These are phyloP conservation scores for Ecliptopera silaceata DNA, from an alignment of 2,888 invertebrate species.

Conservation along the genomic window DNA sequence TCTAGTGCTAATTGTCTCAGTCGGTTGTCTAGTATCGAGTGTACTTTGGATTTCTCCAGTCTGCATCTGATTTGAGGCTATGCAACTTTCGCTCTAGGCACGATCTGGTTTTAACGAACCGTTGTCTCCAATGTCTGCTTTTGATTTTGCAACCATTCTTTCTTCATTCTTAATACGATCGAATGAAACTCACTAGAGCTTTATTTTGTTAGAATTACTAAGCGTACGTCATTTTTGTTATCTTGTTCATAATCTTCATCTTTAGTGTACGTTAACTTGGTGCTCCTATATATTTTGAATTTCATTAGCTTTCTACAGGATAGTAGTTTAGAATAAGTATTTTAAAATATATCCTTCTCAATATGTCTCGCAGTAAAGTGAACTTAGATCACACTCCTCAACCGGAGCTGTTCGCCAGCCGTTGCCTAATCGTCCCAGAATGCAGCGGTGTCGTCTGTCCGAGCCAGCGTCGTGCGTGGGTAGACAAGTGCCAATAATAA, in stretches of 20 bases:
- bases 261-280: too few relatives aligned
- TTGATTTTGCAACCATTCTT: constrained; percentile 41
- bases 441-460: constrained; percentile 58
- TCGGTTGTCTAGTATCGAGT: constrained; percentile 65
- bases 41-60: constrained; percentile 64
- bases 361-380: constrained; percentile 25
- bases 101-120: constrained; percentile 64
- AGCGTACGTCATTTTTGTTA: too few relatives aligned
- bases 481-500: constrained; percentile 50
- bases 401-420: constrained; percentile 47
- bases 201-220: neutral
- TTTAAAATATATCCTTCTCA: neutral
- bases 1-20: constrained; percentile 68
- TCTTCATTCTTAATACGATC: constrained; percentile 30
- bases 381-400: constrained; percentile 42
- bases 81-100: constrained; percentile 71
- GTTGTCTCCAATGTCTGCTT: constrained; percentile 37
- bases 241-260: too few relatives aligned
- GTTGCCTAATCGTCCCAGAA: constrained; percentile 68
- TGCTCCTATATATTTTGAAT: too few relatives aligned
- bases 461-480: constrained; percentile 38
- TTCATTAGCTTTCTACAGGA: too few relatives aligned
- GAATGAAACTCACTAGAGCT: too few relatives aligned
- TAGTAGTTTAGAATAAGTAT: too few relatives aligned
- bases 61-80: constrained; percentile 70